Conservation (phyloP, 2,888 invertebrate species). For the Phyllotreta cruciferae region DNA sequence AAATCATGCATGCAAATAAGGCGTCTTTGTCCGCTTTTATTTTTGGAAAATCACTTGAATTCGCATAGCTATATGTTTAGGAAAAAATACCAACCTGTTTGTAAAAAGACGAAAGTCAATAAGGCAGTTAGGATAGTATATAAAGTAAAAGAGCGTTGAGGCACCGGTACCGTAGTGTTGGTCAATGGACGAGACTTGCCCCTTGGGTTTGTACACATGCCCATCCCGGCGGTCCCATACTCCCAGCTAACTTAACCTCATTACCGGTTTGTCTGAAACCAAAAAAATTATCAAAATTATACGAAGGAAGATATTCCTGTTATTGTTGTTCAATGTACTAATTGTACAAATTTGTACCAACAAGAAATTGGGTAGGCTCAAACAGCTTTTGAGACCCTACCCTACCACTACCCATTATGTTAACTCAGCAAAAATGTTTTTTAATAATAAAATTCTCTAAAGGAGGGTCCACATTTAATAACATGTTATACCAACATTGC, state of each 20-base stretch:
- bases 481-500: no score
- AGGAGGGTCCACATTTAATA: no score
- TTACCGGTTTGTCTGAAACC: slow-evolving; percentile 70
- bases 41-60: not conserved
- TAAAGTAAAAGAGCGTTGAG: slow-evolving; percentile 61
- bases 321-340: no score
- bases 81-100: slow-evolving; percentile 50
- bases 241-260: slow-evolving; percentile 79
- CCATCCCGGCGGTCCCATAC: slow-evolving; percentile 92
- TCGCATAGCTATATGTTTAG: not conserved
- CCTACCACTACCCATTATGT: no score
- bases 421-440: no score
- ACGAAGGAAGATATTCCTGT: no score
- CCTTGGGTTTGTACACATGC: slow-evolving; percentile 87
- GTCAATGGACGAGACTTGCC: slow-evolving; percentile 67
- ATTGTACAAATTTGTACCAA: no score
- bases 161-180: slow-evolving; percentile 54
- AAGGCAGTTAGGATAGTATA: slow-evolving; percentile 64
- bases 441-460: no score
- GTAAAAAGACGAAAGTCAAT: slow-evolving; percentile 60
- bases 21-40: no score
- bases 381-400: no score
- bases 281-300: slow-evolving; percentile 32
- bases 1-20: not conserved
- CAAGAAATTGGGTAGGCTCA: no score